A percentile compares a stretch with the other conserved stretches of the same genome.
phyloP scores from a whole-genome alignment of 2,113 vertebrate species.

The Bambusicola thoracicus region DNA sequence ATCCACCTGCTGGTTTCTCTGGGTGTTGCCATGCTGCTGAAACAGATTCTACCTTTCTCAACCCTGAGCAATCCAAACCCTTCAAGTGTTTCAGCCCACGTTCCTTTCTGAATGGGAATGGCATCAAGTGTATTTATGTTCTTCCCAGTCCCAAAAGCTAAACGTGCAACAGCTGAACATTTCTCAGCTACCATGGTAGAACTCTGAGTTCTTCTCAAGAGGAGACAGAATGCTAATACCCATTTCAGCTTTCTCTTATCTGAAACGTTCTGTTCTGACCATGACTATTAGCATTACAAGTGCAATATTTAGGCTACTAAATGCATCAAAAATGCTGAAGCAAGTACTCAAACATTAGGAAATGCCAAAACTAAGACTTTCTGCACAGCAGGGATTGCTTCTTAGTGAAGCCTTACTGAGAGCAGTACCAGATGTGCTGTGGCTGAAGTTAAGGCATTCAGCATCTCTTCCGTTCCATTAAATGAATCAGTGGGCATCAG shows the following conservation, averaged over 20 bases:
- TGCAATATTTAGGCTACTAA: neutral
- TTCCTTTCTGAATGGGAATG: neutral
- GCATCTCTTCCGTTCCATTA: neutral
- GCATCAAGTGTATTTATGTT: neutral
- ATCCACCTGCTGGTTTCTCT: neutral
- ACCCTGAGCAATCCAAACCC: neutral
- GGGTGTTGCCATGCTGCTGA: neutral
- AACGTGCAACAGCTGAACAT: neutral
- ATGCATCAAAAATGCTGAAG: neutral
- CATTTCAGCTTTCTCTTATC: neutral
- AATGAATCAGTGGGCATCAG: neutral
- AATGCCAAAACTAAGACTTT: neutral
- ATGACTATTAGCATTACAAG: neutral
- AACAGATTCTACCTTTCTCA: neutral
- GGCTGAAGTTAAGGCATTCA: neutral
- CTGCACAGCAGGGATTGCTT: neutral
- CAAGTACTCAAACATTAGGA: neutral
- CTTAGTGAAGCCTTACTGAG: neutral
- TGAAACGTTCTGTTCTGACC: neutral
- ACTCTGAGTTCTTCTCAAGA: neutral
- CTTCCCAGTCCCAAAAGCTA: neutral
- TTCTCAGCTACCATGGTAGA: neutral
- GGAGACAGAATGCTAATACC: neutral
- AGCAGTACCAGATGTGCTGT: neutral
- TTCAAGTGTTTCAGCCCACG: neutral